Conservation (phyloP, 2,113 vertebrate genomes). For the Dromas ardeola region DNA sequence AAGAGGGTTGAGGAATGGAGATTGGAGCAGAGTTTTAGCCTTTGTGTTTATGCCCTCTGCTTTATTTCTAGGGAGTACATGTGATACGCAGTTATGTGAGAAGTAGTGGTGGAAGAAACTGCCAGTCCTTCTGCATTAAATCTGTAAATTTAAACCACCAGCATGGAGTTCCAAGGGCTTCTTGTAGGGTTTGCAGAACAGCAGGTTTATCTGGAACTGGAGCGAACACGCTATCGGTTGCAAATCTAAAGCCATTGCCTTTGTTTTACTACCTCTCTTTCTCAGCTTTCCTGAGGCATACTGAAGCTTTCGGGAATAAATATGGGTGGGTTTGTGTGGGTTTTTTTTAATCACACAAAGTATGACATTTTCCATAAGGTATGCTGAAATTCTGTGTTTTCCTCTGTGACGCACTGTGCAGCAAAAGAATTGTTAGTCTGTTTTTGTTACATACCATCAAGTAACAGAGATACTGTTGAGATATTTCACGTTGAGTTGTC, state of each 20-base stretch:
- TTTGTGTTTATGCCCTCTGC: background rate
- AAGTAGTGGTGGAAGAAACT: background rate
- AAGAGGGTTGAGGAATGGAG: background rate
- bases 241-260: background rate
- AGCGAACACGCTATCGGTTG: accelerated
- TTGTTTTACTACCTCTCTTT: background rate
- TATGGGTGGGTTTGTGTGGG: background rate
- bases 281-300: background rate
- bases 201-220: background rate
- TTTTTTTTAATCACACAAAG: background rate
- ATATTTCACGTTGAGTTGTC: background rate
- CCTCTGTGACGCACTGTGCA: background rate
- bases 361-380: background rate
- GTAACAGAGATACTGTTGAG: background rate
- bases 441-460: background rate
- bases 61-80: background rate
- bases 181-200: background rate
- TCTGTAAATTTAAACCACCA: background rate
- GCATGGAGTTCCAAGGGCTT: background rate
- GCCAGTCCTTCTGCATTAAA: background rate
- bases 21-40: background rate
- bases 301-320: background rate
- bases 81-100: background rate
- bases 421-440: background rate
- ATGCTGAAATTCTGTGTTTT: background rate